These are phyloP conservation scores for Pocillopora grandis DNA, from an alignment of 92 coral and sea anemone genomes.

Conservation along the genomic window DNA sequence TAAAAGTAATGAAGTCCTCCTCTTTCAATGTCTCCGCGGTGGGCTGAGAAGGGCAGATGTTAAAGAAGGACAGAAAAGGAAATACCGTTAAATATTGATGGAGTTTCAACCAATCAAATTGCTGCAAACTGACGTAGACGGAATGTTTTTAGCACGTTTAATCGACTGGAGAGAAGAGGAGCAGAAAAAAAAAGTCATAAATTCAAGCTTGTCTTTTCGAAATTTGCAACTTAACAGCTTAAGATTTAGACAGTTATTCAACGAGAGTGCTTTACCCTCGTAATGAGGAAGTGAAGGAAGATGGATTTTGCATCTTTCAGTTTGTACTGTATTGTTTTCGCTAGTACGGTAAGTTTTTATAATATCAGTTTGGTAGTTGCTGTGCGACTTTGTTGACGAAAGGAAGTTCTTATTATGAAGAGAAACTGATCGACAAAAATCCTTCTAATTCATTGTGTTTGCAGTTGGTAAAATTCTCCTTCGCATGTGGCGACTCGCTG, in stretches of 20 bases:
- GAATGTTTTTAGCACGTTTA: not conserved
- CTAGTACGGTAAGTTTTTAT: slow-evolving; percentile 2
- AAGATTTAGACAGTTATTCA: not conserved
- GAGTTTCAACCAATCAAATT: slow-evolving; percentile 15
- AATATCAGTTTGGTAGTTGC: not conserved
- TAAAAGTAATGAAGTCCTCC: not conserved
- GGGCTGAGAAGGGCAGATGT: slow-evolving; percentile 31
- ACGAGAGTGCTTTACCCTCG: not conserved
- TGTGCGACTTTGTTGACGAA: not conserved
- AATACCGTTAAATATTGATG: slow-evolving; percentile 47
- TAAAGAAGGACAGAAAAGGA: slow-evolving; percentile 5
- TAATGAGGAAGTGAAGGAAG: slow-evolving; percentile 26
- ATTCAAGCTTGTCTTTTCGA: not conserved
- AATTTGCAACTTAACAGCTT: not conserved
- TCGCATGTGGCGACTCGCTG: slow-evolving; percentile 5
- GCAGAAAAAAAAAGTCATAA: not conserved
- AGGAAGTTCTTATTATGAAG: not conserved
- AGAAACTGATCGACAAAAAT: not conserved
- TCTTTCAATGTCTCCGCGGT: not conserved
- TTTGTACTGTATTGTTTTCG: not conserved
- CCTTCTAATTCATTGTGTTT: not conserved
- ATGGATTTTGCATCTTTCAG: not conserved
- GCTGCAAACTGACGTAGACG: slow-evolving; percentile 16
- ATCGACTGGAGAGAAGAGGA: not conserved
- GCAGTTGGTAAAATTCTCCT: slow-evolving; percentile 7